Conservation (phyloP, 2,113 vertebrate genomes). For the Microcebus jonahi region DNA sequence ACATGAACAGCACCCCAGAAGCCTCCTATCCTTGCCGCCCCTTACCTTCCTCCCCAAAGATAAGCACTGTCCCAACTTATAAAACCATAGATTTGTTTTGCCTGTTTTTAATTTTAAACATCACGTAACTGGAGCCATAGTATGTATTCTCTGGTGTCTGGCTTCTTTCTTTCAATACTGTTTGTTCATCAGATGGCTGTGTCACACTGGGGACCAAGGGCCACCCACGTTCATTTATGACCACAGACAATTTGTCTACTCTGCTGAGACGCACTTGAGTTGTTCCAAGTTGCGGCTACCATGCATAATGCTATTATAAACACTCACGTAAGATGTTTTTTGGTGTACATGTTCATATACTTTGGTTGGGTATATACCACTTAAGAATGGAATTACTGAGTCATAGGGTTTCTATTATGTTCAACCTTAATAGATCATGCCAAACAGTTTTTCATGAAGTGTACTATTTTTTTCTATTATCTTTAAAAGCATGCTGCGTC, state of each 20-base stretch:
- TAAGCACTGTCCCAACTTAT: neutral
- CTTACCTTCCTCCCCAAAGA: neutral
- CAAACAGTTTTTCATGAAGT: neutral
- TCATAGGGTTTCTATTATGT: neutral
- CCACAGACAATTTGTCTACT: neutral
- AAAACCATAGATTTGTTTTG: neutral
- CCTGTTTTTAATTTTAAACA: neutral
- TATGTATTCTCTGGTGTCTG: neutral
- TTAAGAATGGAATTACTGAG: neutral
- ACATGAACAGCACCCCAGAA: too few species aligned
- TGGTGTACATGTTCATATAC: too few species aligned
- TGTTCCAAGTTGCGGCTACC: neutral
- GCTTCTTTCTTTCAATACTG: neutral
- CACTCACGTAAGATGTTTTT: too few species aligned
- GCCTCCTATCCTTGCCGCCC: neutral
- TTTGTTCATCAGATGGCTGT: neutral
- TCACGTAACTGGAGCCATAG: neutral
- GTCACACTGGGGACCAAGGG: neutral
- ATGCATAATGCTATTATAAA: neutral
- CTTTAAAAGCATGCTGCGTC: neutral
- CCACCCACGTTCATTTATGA: neutral
- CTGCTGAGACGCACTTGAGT: accelerated
- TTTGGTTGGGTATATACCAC: neutral
- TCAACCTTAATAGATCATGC: neutral
- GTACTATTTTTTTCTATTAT: neutral